phyloP scores from a whole-genome alignment of 2,888 invertebrate genomes.

The Mayetiola destructor region DNA sequence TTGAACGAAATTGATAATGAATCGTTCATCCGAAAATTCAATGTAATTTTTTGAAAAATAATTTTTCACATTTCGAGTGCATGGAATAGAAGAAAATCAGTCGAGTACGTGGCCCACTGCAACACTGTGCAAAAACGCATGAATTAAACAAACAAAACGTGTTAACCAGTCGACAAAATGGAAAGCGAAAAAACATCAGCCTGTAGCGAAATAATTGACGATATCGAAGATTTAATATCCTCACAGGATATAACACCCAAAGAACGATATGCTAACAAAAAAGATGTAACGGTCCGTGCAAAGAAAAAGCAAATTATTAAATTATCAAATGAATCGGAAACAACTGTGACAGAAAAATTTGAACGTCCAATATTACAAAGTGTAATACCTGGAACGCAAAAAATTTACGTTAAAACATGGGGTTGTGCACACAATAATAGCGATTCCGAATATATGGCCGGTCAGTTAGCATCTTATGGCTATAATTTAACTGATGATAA shows the following conservation, averaged over 20 bases:
- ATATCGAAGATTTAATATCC: conserved; percentile 73
- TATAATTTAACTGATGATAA: conserved; percentile 72
- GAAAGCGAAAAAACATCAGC: conserved; percentile 34
- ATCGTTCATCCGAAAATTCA: too few species aligned
- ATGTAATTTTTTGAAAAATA: too few species aligned
- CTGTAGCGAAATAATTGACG: conserved; percentile 54
- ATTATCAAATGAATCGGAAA: neutral
- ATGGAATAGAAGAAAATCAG: too few species aligned
- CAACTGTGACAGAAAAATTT: conserved; percentile 19
- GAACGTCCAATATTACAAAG: conserved; percentile 42
- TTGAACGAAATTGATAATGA: neutral
- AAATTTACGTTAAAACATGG: conserved; percentile 85
- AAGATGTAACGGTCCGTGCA: conserved; percentile 51
- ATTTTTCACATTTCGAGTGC: too few species aligned
- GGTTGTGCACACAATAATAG: conserved; percentile 97
- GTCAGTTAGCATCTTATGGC: conserved; percentile 75
- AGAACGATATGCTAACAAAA: conserved; percentile 56
- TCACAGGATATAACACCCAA: conserved; percentile 67
- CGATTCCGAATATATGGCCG: conserved; percentile 98
- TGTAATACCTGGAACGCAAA: conserved; percentile 58
- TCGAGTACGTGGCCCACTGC: too few species aligned
- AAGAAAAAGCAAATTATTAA: conserved; percentile 34
- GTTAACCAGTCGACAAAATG: neutral
- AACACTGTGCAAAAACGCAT: too few species aligned
- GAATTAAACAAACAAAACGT: neutral